phyloP scores from a whole-genome alignment of 2,888 invertebrate species.

The Calameuta filiformis region DNA sequence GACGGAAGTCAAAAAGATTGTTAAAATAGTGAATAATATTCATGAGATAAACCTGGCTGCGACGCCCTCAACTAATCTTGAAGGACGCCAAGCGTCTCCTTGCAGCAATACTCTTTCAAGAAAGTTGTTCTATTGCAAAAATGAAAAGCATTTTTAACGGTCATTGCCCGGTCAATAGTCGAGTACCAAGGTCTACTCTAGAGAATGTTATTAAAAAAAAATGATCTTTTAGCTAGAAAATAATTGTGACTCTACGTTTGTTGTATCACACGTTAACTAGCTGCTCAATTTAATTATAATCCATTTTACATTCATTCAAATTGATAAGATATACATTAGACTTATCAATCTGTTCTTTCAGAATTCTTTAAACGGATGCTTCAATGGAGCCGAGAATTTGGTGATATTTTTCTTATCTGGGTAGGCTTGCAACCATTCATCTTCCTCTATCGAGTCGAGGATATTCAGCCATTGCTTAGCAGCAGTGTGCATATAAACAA shows the following conservation, averaged over 20 bases:
- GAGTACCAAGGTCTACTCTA: background rate
- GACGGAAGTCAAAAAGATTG: background rate
- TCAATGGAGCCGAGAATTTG: conserved; percentile 53
- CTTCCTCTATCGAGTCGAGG: conserved; percentile 56
- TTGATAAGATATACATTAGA: background rate
- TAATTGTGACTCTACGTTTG: background rate
- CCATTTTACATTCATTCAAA: background rate
- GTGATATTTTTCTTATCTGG: conserved; percentile 60
- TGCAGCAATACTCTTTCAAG: conserved; percentile 19
- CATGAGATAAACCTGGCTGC: background rate
- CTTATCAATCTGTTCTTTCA: conserved; percentile 29
- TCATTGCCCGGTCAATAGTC: conserved; percentile 44
- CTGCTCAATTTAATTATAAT: background rate
- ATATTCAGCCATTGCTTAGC: conserved; percentile 57
- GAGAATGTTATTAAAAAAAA: background rate
- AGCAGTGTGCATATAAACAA: conserved; percentile 61
- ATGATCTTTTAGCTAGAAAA: background rate
- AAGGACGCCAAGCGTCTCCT: conserved; percentile 22
- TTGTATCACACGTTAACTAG: background rate
- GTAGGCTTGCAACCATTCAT: conserved; percentile 60
- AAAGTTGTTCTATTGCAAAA: conserved; percentile 30
- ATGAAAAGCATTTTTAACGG: conserved; percentile 42
- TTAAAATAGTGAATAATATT: background rate
- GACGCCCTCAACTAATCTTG: background rate
- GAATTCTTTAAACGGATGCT: conserved; percentile 58